phyloP scores from a whole-genome alignment of 2,113 vertebrate genomes.

The Anas platyrhynchos region DNA sequence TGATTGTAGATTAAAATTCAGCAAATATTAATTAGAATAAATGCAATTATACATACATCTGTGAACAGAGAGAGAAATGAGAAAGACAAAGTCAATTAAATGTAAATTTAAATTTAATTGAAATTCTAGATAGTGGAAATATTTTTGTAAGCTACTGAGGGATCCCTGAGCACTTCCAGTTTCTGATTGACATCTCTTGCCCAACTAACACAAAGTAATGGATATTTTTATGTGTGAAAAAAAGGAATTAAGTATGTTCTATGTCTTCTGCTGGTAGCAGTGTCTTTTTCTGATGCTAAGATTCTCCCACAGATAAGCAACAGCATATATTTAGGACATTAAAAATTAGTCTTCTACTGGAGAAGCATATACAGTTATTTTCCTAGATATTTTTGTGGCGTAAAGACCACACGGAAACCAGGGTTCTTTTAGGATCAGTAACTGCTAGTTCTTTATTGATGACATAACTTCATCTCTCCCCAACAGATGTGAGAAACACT shows the following conservation, averaged over 20 bases:
- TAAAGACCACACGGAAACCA: no score
- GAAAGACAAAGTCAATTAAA: no score
- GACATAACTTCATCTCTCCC: no score
- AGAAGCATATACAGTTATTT: background rate
- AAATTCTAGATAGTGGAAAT: no score
- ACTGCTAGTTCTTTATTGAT: no score
- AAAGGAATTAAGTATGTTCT: background rate
- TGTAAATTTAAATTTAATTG: no score
- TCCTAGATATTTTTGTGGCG: no score
- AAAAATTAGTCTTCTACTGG: background rate
- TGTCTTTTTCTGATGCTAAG: background rate
- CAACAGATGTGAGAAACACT: no score
- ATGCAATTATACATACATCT: background rate
- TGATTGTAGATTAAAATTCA: slow-evolving; percentile 29
- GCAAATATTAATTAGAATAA: slow-evolving; percentile 67
- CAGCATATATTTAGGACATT: background rate
- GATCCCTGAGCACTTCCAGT: background rate
- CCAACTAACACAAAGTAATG: slow-evolving; percentile 8
- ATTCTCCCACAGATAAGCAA: background rate
- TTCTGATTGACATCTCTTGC: slow-evolving; percentile 37
- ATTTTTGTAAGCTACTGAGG: no score
- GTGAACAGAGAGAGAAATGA: no score
- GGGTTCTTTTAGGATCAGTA: no score
- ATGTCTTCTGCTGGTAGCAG: background rate
- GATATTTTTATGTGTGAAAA: background rate